Evolutionary conservation across 2,113 vertebrate species (phyloP).

Genomic region (Engystomops pustulosus): DNA sequence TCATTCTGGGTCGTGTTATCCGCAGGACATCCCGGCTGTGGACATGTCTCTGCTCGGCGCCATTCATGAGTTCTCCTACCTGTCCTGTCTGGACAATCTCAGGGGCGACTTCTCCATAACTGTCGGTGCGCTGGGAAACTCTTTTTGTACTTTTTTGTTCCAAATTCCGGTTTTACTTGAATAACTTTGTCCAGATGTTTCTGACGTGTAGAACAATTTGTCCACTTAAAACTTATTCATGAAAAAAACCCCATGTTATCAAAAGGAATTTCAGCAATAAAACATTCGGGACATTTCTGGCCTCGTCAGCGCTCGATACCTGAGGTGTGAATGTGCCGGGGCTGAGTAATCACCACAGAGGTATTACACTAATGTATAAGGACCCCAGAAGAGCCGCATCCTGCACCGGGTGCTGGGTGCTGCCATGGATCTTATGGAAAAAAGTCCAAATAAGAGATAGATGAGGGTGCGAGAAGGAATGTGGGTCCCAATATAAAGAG

Average conservation of each 20-base stretch:
- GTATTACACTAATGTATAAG: not conserved
- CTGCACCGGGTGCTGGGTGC: too few relatives aligned
- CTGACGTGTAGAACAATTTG: constrained; percentile 21
- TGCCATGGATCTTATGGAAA: too few relatives aligned
- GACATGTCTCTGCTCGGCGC: too few relatives aligned
- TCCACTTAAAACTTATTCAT: constrained; percentile 24
- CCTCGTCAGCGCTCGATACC: not conserved
- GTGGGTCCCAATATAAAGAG: too few relatives aligned
- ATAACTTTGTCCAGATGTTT: constrained; percentile 45
- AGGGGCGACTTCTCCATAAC: constrained; percentile 14
- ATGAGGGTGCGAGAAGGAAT: too few relatives aligned
- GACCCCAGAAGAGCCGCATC: too few relatives aligned
- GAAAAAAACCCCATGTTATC: constrained; percentile 6
- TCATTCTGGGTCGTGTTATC: not conserved
- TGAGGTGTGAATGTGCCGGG: not conserved
- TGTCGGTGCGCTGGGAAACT: not conserved
- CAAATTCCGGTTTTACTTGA: not conserved
- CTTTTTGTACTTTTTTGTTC: constrained; percentile 10
- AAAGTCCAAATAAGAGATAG: too few relatives aligned
- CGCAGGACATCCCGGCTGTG: not conserved
- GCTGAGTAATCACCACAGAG: not conserved
- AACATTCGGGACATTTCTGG: not conserved
- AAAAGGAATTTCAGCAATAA: constrained; percentile 6
- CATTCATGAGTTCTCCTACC: too few relatives aligned
- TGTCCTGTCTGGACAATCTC: constrained; percentile 40